phyloP scores from a whole-genome alignment of 1,140 invertebrate species.

The Scaptomyza hsui region DNA sequence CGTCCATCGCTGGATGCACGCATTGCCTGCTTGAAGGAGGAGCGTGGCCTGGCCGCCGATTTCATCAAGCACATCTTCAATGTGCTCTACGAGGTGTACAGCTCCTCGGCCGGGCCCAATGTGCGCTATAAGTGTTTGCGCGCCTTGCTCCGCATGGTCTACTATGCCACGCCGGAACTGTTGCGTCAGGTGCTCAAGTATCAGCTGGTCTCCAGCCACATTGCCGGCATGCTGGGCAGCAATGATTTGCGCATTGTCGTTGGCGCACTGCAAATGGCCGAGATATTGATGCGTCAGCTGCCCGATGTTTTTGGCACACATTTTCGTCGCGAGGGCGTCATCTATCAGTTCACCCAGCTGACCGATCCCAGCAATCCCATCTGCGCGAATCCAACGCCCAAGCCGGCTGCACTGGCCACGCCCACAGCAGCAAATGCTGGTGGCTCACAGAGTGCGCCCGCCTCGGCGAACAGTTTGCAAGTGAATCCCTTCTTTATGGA shows the following conservation, averaged over 20 bases:
- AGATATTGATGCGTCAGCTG: constrained; percentile 97
- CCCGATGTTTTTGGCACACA: constrained; percentile 97
- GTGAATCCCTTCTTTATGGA: constrained; percentile 83
- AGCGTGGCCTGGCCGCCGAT: constrained; percentile 89
- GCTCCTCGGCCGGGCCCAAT: constrained; percentile 97
- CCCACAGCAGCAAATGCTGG: constrained; percentile 58
- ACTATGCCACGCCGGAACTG: constrained; percentile 94
- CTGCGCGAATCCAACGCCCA: constrained; percentile 80
- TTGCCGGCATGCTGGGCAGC: constrained; percentile 98
- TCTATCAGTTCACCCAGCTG: constrained; percentile 94
- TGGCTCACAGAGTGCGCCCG: constrained; percentile 76
- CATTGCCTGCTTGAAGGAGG: constrained; percentile 87
- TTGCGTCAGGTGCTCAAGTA: constrained; percentile 94
- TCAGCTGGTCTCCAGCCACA: constrained; percentile 97
- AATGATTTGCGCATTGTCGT: constrained; percentile 97
- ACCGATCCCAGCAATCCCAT: constrained; percentile 85
- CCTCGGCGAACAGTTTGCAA: constrained; percentile 77
- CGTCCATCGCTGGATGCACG: constrained; percentile 86
- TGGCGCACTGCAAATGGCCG: constrained; percentile 97
- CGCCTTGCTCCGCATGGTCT: constrained; percentile 97
- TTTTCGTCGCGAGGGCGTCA: constrained; percentile 97
- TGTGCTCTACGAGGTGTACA: constrained; percentile 97
- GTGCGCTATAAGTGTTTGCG: constrained; percentile 98
- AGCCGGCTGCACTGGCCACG: constrained; percentile 62
- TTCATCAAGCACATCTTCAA: constrained; percentile 96